These are phyloP conservation scores for Pomatorhinus ruficollis DNA, from an alignment of 2,113 vertebrate species.

Conservation along the genomic window DNA sequence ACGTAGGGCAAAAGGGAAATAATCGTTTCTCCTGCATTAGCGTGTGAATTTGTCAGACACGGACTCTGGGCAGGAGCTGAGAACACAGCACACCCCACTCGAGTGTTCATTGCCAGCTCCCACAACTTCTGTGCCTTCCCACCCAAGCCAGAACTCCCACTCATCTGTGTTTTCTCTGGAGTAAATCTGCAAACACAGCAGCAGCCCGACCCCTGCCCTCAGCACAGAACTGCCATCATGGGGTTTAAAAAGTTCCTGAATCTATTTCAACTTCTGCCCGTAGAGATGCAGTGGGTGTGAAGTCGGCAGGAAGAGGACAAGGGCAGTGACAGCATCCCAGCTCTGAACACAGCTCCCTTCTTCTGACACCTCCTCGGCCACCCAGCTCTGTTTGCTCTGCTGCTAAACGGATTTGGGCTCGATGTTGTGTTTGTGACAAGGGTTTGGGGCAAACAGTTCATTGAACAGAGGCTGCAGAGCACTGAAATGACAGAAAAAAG, in stretches of 20 bases:
- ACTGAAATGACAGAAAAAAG: not conserved
- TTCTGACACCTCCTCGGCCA: not conserved
- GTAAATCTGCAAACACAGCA: not conserved
- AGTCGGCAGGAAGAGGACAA: not conserved
- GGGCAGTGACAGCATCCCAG: accelerated
- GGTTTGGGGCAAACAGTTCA: not conserved
- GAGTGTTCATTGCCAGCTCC: not conserved
- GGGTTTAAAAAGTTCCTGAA: not conserved
- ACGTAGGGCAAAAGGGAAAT: not conserved
- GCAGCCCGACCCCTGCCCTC: accelerated
- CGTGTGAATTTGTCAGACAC: not conserved
- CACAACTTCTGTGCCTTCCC: not conserved
- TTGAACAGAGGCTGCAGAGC: not conserved
- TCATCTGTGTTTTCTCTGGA: not conserved
- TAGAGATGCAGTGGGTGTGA: accelerated
- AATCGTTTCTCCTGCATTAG: not conserved
- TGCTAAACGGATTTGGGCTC: not conserved
- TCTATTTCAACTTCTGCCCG: not conserved
- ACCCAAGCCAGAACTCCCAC: not conserved
- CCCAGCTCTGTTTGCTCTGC: accelerated
- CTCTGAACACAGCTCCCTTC: too few relatives aligned
- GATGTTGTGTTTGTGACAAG: accelerated
- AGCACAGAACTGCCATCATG: accelerated
- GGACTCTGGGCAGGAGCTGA: not conserved
- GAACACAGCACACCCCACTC: not conserved